Base-by-base conservation (phyloP, 1,140 invertebrate genomes). In the Eurosta solidaginis region DNA sequence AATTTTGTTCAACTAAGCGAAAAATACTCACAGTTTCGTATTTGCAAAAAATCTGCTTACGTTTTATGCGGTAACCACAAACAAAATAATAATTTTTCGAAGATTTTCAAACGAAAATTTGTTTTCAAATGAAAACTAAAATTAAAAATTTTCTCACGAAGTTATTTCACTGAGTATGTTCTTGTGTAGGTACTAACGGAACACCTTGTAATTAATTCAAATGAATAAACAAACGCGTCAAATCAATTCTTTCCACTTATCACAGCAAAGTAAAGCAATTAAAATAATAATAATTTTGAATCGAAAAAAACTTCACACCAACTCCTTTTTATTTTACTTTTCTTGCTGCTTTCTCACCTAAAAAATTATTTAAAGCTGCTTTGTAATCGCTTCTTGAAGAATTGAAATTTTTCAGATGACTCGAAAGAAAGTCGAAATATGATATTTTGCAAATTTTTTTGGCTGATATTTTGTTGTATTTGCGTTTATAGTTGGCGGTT, bases 261-360 rank as follows among this genome's bases (percentile, higher is more conserved):
- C 6, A 5, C 45, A 22, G 29, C 7, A 2, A 40, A n/a, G 22
- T 6, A 27, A 59, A 33, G 33, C 3, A n/a, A 36, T 0, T 17
- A 59, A 59, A n/a, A 59, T 29, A 5, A 10, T n/a, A 59, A 49
- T 10, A 49, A 59, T 33, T 12, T 33, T 29, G 17, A 59, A 54
- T 12, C 45, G 4, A 63, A n/a, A n/a, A n/a, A n/a, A 68, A 68
- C 36, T 40, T n/a, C 59, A 68, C 33, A 40, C 12, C 17, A 40
- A 33, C 14, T 22, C 29, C 40, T 68, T 20, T 68, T 68, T 68
- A 40, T 40, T 68, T 20, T n/a, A n/a, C 3, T 42, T 29, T 68
- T 68, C 36, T 68, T 68, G 59, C 36, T 40, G 17, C 59, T 68
- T 68, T 68, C 59, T 68, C 59, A 68, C 59, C 59, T 40, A 68